Base-by-base conservation (phyloP, 2,797 vertebrate genomes). In the Rhinogobio ventralis region DNA sequence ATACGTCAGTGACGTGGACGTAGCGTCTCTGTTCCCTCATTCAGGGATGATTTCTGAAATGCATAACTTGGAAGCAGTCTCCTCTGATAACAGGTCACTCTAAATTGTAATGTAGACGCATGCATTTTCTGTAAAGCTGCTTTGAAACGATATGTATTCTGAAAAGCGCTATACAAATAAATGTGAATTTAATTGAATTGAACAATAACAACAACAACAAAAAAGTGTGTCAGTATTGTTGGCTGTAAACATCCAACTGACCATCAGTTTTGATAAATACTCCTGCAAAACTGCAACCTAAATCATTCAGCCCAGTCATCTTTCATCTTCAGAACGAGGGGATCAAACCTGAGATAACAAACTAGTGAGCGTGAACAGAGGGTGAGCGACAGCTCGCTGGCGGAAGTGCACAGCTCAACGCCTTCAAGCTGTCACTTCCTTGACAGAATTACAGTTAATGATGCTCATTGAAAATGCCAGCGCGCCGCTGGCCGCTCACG, bases 381-480 rank as follows among this genome's bases (percentile, higher is more conserved):
- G 3, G 77, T 62, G 62, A 90, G 86, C 87, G 93, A 93, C 93
- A 93, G 91, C 90, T 91, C 89, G 90, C 89, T 92, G 91, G 85
- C 85, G 82, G 85, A 92, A 91, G 91, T 93, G 93, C 90, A 91
- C 90, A 91, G 91, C 88, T 82, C 85, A 89, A 89, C 90, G 85
- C 87, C 90, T 91, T 88, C 81, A 90, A 88, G 88, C 84, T 90
- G 89, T 91, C 89, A 92, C 87, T 69, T 79, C 92, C 88, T 89
- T 94, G 94, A 94, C 94, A 93, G 93, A 91, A 92, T 92, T 91
- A 94, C 84, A 91, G 90, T 91, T 92, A 92, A 93, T 92, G 91
- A 93, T 92, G 92, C 91, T 93, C 92, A 91, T 83, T 90, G 89
- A 89, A 86, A 91, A 86, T 91, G 90, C 91, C 90, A 87, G 88